These are phyloP conservation scores for Harlomillsia oculata DNA, from an alignment of 1,140 invertebrate species.

Conservation along the genomic window DNA sequence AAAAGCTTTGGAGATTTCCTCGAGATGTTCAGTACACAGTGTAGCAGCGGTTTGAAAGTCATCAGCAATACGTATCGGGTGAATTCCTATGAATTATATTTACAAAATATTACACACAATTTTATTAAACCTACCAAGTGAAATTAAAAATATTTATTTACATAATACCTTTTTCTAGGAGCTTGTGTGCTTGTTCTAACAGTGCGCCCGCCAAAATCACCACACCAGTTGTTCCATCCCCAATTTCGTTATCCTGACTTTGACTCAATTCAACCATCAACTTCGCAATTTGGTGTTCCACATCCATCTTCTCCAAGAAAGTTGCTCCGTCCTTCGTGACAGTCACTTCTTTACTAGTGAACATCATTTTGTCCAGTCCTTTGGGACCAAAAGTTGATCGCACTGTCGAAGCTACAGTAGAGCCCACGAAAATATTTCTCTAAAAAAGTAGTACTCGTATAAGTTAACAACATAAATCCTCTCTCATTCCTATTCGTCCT, in stretches of 20 bases:
- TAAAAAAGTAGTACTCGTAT: too few species aligned
- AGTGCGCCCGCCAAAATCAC: constrained; percentile 86
- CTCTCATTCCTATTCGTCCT: too few species aligned
- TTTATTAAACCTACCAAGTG: too few species aligned
- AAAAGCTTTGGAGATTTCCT: constrained; percentile 81
- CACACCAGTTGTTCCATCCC: constrained; percentile 98
- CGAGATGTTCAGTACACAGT: constrained; percentile 74
- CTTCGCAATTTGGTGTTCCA: constrained; percentile 97
- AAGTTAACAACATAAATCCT: too few species aligned
- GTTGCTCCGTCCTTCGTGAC: constrained; percentile 99
- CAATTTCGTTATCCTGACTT: constrained; percentile 99
- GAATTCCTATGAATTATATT: too few species aligned
- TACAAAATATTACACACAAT: too few species aligned
- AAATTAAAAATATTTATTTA: too few species aligned
- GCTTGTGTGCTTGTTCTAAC: constrained; percentile 83
- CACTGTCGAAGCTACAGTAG: constrained; percentile 78
- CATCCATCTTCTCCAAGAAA: constrained; percentile 97
- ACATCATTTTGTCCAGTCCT: constrained; percentile 93
- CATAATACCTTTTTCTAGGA: constrained; percentile 91
- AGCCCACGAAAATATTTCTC: constrained; percentile 93
- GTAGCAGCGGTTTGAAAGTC: constrained; percentile 96
- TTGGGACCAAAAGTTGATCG: constrained; percentile 93
- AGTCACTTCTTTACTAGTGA: constrained; percentile 93
- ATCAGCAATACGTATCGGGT: constrained; percentile 97
- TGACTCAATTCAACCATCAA: constrained; percentile 97